Evolutionary conservation across 2,113 vertebrate genomes (phyloP), one percentile per base, ranked within the genome.

Genomic region (Scolopax mira): DNA sequence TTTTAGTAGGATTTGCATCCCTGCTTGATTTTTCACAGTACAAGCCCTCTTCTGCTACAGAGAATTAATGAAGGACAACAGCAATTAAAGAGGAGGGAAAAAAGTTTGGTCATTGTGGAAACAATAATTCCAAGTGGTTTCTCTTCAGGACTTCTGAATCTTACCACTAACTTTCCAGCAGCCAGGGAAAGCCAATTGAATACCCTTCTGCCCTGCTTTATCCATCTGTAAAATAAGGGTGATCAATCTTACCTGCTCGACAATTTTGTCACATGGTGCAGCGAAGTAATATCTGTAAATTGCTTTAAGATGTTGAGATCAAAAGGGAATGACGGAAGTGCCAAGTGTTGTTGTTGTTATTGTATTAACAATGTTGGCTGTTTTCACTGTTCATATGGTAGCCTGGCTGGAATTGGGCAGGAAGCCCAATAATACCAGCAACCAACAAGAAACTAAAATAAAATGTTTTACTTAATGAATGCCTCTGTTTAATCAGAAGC

Each of bases 341-440:
- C 92, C 94, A 97, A 96, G 90, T 96, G 95, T 71, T 95, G 95
- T 78, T 96, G 94, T 88, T 96, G 93, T 90, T 89, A 90, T 15
- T 91, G 74, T 94, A 95, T 85, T 93, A 93, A 96, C 95, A 95
- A 65, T 81, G 86, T 93, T 97, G 93, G 96, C 94, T 90, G 90
- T 93, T 96, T 96, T 96, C 96, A 66, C 93, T 93, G 96, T 95
- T 95, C 96, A 94, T 96, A 95, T 97, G 93, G 96, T 96, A 97
- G 96, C 96, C 95, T 96, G 94, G 96, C 96, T 97, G 96, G 96
- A 96, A 97, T 97, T 90, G 96, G 96, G 95, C 92, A 93, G 80
- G 62, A 89, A 96, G 93, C 95, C 96, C 83, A 93, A 96, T 49
- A 95, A 81, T 90, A 82, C 93, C 95, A 96, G 70, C 90, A 95